phyloP scores from a whole-genome alignment of 2,888 invertebrate species.

The Erebia palarica region DNA sequence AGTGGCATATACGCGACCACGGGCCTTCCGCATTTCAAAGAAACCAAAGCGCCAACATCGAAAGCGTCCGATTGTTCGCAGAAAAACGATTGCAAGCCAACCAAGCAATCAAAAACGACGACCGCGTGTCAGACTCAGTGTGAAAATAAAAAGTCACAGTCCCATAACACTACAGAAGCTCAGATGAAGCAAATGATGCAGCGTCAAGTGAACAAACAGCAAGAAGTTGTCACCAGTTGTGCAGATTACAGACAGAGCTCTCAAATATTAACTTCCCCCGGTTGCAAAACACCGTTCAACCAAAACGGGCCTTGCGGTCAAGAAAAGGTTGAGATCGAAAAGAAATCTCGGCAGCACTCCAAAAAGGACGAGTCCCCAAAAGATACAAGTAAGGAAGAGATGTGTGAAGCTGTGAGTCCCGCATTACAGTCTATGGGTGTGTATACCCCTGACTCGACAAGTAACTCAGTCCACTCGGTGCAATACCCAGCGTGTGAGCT shows the following conservation, averaged over 20 bases:
- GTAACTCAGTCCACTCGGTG: conserved; percentile 91
- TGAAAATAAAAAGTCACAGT: conserved; percentile 67
- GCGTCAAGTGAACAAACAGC: conserved; percentile 64
- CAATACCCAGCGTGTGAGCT: conserved; percentile 91
- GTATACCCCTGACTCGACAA: conserved; percentile 92
- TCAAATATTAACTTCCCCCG: conserved; percentile 65
- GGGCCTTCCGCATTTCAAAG: conserved; percentile 72
- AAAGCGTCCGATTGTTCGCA: conserved; percentile 69
- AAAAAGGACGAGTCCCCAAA: conserved; percentile 75
- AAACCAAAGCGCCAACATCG: conserved; percentile 65
- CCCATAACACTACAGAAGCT: conserved; percentile 53
- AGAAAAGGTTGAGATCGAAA: conserved; percentile 72
- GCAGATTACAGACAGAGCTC: conserved; percentile 70
- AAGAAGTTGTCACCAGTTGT: conserved; percentile 65
- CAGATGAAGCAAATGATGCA: conserved; percentile 77
- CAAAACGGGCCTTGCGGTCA: conserved; percentile 68
- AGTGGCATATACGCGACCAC: conserved; percentile 69
- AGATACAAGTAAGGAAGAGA: conserved; percentile 69
- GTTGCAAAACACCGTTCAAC: conserved; percentile 64
- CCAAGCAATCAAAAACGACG: conserved; percentile 73
- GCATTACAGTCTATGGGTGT: conserved; percentile 92
- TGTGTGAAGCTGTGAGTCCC: conserved; percentile 75
- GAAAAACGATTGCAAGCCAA: conserved; percentile 70
- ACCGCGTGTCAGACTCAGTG: conserved; percentile 76
- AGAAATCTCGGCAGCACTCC: conserved; percentile 63